Evolutionary conservation across 2,888 invertebrate species (phyloP), one percentile per base, ranked within the genome.

Genomic region (Tenthredo mesomela): DNA sequence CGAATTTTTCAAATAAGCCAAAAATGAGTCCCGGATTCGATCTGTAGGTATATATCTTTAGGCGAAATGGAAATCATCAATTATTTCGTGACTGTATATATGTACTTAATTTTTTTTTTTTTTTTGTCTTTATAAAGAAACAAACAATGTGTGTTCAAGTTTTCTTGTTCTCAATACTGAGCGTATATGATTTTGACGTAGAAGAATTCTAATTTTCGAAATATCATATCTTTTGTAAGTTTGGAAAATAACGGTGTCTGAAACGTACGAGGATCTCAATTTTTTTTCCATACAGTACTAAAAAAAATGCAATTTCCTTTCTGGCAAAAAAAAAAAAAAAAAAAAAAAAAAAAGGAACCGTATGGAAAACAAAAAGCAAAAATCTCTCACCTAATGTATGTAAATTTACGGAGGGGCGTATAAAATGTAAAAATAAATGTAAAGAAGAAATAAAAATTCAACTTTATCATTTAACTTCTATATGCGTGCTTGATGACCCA

Each of bases 401-500:
- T 21, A 25, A 21, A 9, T 25, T 61, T 61, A 21, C 25, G 9
- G 12, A 43, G 2, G 43, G 12, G 43, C 12, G 12, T 12, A 43
- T 43, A 43, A 3, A 43, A 50, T 50, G 5, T 54, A n/a, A 54
- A n/a, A 54, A n/a, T 29, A 5, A 67, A 33, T 33, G 33, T 18
- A 33, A 33, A 18, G 67, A 33, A 33, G 6, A 67, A 18, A 61
- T 54, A 25, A 61, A 21, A 29, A 67, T 29, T 67, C 18, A 6
- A 67, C 33, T 67, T 67, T 33, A 3, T 65, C n/a, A 12, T 33
- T 18, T 50, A 54, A 77, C 50, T 29, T 54, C 15, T 47, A 33
- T 47, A 33, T 29, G 29, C n/a, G 10, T 25, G 77, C 29, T 67
- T 33, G 67, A 33, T 73, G 71, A 73, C 71, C 71, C 43, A 73